phyloP scores from a whole-genome alignment of 1,140 invertebrate genomes.

The Drosophila parvula region DNA sequence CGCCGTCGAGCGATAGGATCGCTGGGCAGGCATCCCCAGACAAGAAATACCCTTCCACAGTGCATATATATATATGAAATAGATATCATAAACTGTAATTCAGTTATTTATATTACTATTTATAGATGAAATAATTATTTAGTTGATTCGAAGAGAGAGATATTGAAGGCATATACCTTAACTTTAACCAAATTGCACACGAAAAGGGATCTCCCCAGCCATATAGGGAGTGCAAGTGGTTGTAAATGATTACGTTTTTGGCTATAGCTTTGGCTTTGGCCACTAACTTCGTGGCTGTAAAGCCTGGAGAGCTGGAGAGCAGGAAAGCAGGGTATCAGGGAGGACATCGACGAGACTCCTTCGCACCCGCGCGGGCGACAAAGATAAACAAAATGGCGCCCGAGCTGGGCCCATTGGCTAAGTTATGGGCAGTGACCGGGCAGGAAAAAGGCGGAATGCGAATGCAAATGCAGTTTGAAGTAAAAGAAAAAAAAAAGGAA shows the following conservation, averaged over 20 bases:
- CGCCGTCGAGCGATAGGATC: conserved; percentile 1
- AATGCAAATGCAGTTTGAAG: conserved; percentile 24
- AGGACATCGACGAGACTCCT: conserved; percentile 2
- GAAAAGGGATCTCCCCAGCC: too few relatives aligned
- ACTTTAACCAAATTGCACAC: too few relatives aligned
- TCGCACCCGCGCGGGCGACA: conserved; percentile 62
- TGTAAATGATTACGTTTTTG: not conserved
- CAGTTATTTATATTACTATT: too few relatives aligned
- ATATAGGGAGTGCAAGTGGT: too few relatives aligned
- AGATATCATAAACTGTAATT: not conserved
- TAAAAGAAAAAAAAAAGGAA: conserved; percentile 3
- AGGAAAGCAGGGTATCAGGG: not conserved
- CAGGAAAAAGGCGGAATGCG: conserved; percentile 37
- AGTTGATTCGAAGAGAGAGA: too few relatives aligned
- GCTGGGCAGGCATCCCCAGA: not conserved
- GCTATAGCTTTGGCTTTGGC: not conserved
- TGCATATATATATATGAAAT: not conserved
- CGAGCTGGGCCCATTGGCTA: conserved; percentile 61
- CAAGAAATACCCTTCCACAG: not conserved
- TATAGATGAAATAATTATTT: too few relatives aligned
- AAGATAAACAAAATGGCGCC: conserved; percentile 81
- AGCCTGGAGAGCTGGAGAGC: not conserved
- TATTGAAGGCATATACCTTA: too few relatives aligned
- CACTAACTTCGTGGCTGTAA: not conserved
- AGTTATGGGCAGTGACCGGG: conserved; percentile 69